These are phyloP conservation scores for Trogon surrucura DNA, from an alignment of 2,113 vertebrate genomes.

Conservation along the genomic window DNA sequence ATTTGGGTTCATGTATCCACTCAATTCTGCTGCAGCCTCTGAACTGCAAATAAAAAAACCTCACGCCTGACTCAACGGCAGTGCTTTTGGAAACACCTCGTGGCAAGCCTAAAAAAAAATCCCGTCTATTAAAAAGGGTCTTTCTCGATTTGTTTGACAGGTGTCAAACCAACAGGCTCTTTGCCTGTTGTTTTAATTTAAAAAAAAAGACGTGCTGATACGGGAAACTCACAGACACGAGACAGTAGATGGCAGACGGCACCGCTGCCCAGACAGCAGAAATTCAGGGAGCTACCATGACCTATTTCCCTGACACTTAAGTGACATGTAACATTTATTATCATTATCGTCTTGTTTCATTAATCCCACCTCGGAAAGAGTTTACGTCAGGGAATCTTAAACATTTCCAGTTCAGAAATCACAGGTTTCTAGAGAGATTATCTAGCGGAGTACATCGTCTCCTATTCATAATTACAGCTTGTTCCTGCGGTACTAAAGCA, in stretches of 20 bases:
- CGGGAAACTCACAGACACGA: background rate
- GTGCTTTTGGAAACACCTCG: background rate
- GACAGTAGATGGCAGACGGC: conserved; percentile 36
- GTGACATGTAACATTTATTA: background rate
- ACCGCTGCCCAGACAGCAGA: background rate
- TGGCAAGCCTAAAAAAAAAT: background rate
- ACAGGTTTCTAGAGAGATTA: background rate
- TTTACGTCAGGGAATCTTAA: background rate
- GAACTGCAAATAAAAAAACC: background rate
- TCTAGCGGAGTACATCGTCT: background rate
- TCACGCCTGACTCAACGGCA: background rate
- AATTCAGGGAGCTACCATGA: background rate
- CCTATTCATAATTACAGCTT: background rate
- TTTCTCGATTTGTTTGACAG: background rate
- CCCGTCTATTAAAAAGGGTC: background rate
- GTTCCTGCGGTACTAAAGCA: background rate
- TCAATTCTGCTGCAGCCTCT: background rate
- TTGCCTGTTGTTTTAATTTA: background rate
- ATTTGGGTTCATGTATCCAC: background rate
- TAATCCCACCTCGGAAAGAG: background rate
- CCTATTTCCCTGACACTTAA: background rate
- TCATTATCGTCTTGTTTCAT: background rate
- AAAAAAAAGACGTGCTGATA: background rate
- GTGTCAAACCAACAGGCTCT: background rate
- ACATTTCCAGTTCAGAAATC: background rate